These are phyloP conservation scores for Caligus rogercresseyi DNA, from an alignment of 1,140 invertebrate genomes.

Conservation along the genomic window DNA sequence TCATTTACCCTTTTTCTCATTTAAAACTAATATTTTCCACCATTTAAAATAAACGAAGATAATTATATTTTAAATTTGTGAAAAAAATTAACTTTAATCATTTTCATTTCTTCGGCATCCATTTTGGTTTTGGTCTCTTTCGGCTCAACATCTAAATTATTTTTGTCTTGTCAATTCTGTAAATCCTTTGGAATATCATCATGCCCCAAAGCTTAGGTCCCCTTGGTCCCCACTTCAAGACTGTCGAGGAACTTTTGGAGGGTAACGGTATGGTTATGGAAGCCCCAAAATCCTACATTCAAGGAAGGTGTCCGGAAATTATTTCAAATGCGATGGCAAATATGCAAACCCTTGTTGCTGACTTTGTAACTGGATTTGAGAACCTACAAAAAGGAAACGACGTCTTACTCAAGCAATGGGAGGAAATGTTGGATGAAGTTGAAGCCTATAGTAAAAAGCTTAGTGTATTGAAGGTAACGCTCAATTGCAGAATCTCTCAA, in stretches of 20 bases:
- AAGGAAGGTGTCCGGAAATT: not conserved
- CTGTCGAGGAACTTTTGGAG: not conserved
- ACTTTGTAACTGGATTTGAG: not conserved
- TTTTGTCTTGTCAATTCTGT: not conserved
- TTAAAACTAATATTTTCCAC: too few relatives aligned
- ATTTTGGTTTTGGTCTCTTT: not conserved
- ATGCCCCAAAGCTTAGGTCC: not conserved
- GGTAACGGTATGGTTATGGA: not conserved
- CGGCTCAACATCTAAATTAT: not conserved
- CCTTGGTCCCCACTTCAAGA: not conserved
- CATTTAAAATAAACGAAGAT: too few relatives aligned
- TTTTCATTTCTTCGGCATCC: not conserved
- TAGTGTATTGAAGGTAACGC: not conserved
- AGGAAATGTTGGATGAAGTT: not conserved
- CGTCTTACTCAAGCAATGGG: not conserved
- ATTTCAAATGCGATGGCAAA: not conserved
- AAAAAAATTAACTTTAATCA: not conserved
- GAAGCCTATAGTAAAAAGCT: not conserved
- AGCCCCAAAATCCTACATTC: not conserved
- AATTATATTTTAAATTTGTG: slow-evolving; percentile 6
- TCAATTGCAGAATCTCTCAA: not conserved
- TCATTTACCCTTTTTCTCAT: not conserved
- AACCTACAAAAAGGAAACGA: not conserved
- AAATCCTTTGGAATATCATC: too few relatives aligned
- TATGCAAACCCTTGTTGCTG: not conserved